Evolutionary conservation across 2,888 invertebrate species (phyloP).

Genomic region (Cephalotes varians): DNA sequence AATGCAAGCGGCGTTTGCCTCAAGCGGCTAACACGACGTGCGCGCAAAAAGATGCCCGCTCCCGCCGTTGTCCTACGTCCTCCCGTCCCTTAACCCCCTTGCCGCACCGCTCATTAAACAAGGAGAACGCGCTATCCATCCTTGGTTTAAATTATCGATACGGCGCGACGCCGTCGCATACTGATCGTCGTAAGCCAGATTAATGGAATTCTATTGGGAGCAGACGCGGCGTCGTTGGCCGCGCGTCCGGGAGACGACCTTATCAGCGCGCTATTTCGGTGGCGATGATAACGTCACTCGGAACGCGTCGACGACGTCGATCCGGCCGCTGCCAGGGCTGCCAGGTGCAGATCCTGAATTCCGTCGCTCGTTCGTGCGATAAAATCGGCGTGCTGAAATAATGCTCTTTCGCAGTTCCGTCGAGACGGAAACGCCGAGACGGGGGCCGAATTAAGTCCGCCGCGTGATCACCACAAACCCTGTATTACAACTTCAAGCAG

Average conservation of each 20-base stretch:
- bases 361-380: slow-evolving; percentile 30
- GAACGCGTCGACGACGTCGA: slow-evolving; percentile 58
- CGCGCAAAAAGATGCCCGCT: slow-evolving; percentile 24
- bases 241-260: slow-evolving; percentile 80
- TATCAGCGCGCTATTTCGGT: slow-evolving; percentile 76
- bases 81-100: not conserved
- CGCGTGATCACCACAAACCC: slow-evolving; percentile 17
- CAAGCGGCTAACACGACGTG: not conserved
- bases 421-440: slow-evolving; percentile 51
- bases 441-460: slow-evolving; percentile 20
- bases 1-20: slow-evolving; percentile 11
- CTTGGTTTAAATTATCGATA: slow-evolving; percentile 55
- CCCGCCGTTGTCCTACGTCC: not conserved
- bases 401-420: slow-evolving; percentile 56
- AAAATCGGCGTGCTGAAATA: slow-evolving; percentile 32
- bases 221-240: slow-evolving; percentile 79
- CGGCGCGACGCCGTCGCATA: slow-evolving; percentile 54
- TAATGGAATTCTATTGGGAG: slow-evolving; percentile 83
- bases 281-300: slow-evolving; percentile 75
- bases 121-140: slow-evolving; percentile 46
- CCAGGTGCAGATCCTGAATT: slow-evolving; percentile 67
- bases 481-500: not conserved
- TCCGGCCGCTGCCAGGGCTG: slow-evolving; percentile 48
- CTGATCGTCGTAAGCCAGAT: slow-evolving; percentile 79
- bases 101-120: slow-evolving; percentile 35